Conservation (phyloP, 1,140 invertebrate genomes). For the Mycetomoellerius zeteki region DNA sequence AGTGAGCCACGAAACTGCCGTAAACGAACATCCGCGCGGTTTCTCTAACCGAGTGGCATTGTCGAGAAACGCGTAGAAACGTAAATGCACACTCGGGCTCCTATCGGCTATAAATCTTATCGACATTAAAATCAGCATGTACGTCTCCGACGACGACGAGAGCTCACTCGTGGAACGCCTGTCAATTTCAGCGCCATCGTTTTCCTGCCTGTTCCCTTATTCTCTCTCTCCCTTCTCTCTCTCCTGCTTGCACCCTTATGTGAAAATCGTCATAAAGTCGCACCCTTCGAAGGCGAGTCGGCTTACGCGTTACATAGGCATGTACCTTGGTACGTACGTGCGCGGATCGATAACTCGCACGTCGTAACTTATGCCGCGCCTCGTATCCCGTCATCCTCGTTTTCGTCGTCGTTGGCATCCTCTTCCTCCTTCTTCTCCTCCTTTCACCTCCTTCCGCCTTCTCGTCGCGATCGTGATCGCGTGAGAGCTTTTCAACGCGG, state of each 20-base stretch:
- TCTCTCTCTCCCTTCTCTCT: too few species aligned
- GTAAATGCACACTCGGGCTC: constrained; percentile 7
- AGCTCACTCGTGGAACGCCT: constrained; percentile 25
- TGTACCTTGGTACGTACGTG: background rate
- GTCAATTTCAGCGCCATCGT: constrained; percentile 46
- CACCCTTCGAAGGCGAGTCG: constrained; percentile 33
- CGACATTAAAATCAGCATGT: constrained; percentile 48
- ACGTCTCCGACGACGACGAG: background rate
- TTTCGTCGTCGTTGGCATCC: constrained; percentile 15
- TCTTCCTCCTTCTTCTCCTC: background rate
- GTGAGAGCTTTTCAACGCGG: constrained; percentile 50
- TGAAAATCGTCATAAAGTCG: constrained; percentile 59
- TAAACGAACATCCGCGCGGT: constrained; percentile 39
- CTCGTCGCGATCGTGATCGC: constrained; percentile 38
- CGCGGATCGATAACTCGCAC: constrained; percentile 62
- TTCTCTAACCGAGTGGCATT: background rate
- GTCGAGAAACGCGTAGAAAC: background rate
- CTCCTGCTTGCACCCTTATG: too few species aligned
- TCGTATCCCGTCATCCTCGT: constrained; percentile 40
- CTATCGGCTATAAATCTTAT: constrained; percentile 53
- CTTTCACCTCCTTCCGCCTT: background rate
- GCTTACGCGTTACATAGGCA: constrained; percentile 46
- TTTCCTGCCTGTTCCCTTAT: background rate
- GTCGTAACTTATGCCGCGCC: constrained; percentile 51
- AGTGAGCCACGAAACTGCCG: constrained; percentile 12